Base-by-base conservation (phyloP, 2,888 invertebrate species). In the Acrobasis repandana region DNA sequence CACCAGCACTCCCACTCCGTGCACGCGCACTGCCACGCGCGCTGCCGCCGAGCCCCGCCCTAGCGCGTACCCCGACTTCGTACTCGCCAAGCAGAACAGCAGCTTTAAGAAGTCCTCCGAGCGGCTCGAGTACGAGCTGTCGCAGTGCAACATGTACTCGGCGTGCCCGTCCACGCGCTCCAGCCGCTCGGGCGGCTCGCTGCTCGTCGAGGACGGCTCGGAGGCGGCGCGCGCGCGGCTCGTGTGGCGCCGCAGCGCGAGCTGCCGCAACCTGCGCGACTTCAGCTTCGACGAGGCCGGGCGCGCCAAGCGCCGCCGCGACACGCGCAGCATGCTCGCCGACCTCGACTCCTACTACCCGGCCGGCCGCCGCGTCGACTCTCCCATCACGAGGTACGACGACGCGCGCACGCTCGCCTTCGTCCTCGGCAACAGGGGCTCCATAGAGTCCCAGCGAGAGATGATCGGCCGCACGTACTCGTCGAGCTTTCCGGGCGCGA, bases 401-500 rank as follows among this genome's bases (percentile, higher is more conserved):
- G 95, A 95, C 74, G 93, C 93, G 63, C 93, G 94, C 68, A 93
- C 94, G 70, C 63, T 79, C 63, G 81, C 80, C 20, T 78, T 79
- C 68, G 72, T 76, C 57, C 70, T 83, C 67, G 82, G 83, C 64
- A 74, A 77, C 61, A 81, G 81, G 64, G 93, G 93, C 74, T 95
- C 95, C 9, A 90, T 95, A 63, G 96, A 96, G 78, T 93, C 94
- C 9, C 94, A 94, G 75, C 94, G 95, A 77, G 95, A 95, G 77
- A 93, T 95, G 71, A 75, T 86, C 66, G 94, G 94, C 58, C 96
- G 96, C 82, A 95, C 96, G 6, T 97, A 97, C 86, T 97, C 97
- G 20, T 96, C 96, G 67, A 96, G 96, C 81, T 97, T 96, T 83
- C 97, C 97, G 20, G 97, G 97, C 61, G 96, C 96, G 58, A 94